Conservation (phyloP, 2,797 vertebrate genomes). For the Enteromius fasciolatus region DNA sequence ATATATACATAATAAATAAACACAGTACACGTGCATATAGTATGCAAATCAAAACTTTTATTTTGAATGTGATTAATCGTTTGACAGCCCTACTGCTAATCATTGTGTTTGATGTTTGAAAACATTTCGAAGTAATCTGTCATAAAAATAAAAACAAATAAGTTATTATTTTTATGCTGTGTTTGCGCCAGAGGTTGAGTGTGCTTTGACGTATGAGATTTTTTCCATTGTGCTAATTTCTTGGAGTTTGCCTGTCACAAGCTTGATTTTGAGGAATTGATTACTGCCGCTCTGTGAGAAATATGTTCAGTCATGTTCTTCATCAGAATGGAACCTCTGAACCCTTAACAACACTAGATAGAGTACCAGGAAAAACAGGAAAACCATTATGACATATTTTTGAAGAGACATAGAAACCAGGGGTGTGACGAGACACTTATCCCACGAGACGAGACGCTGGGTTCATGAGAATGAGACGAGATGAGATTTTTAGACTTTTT, state of each 20-base stretch:
- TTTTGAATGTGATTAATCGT: too few species aligned
- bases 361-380: background rate
- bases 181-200: background rate
- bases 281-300: conserved; percentile 50
- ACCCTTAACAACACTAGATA: background rate
- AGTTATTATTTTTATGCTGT: background rate
- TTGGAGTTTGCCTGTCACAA: conserved; percentile 70
- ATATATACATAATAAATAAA: too few species aligned
- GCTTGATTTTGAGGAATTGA: conserved; percentile 70
- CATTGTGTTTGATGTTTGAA: background rate
- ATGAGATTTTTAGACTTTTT: too few species aligned
- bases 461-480: too few species aligned
- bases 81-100: background rate
- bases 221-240: conserved; percentile 62
- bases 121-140: background rate
- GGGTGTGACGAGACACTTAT: too few species aligned
- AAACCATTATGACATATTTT: conserved; percentile 1
- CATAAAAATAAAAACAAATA: too few species aligned
- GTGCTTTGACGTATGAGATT: conserved; percentile 23
- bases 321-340: conserved; percentile 55
- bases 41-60: too few species aligned
- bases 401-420: background rate
- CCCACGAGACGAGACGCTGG: too few species aligned
- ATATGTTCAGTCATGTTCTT: conserved; percentile 71
- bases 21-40: too few species aligned